Conservation (phyloP, 2,888 invertebrate genomes). For the Scaptomyza flava region DNA sequence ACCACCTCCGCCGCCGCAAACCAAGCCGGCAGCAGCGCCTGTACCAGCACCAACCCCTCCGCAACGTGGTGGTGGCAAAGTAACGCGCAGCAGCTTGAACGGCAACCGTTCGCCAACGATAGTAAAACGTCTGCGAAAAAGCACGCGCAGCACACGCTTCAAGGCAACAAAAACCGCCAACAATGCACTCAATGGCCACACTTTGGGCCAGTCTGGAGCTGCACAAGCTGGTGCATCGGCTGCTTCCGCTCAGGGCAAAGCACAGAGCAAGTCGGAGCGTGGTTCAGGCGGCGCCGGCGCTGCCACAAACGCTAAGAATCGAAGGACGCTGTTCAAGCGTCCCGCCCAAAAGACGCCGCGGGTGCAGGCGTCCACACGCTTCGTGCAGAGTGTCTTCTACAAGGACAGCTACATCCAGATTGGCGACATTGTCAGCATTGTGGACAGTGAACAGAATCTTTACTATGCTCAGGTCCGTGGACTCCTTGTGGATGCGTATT, state of each 20-base stretch:
- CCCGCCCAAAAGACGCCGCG: conserved; percentile 92
- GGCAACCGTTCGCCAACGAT: conserved; percentile 60
- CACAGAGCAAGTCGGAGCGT: conserved; percentile 41
- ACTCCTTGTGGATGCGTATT: conserved; percentile 95
- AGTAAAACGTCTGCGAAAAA: conserved; percentile 64
- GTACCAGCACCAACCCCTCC: background rate
- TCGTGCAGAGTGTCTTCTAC: conserved; percentile 90
- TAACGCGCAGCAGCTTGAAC: conserved; percentile 61
- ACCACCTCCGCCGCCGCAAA: background rate
- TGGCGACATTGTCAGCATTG: conserved; percentile 95
- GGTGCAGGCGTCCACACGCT: conserved; percentile 92
- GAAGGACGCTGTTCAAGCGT: conserved; percentile 91
- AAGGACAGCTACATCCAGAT: conserved; percentile 93
- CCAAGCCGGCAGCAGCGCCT: background rate
- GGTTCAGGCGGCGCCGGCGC: conserved; percentile 17
- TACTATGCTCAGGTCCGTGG: conserved; percentile 96
- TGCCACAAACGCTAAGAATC: conserved; percentile 87
- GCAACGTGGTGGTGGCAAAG: conserved; percentile 38
- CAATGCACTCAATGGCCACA: conserved; percentile 32
- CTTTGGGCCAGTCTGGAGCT: conserved; percentile 3
- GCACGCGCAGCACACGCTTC: conserved; percentile 68
- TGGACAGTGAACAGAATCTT: conserved; percentile 90
- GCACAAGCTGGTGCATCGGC: background rate
- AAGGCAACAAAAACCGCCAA: conserved; percentile 29
- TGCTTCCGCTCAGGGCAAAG: conserved; percentile 21